Base-by-base conservation (phyloP, 2,113 vertebrate genomes). In the Cottus gobio region DNA sequence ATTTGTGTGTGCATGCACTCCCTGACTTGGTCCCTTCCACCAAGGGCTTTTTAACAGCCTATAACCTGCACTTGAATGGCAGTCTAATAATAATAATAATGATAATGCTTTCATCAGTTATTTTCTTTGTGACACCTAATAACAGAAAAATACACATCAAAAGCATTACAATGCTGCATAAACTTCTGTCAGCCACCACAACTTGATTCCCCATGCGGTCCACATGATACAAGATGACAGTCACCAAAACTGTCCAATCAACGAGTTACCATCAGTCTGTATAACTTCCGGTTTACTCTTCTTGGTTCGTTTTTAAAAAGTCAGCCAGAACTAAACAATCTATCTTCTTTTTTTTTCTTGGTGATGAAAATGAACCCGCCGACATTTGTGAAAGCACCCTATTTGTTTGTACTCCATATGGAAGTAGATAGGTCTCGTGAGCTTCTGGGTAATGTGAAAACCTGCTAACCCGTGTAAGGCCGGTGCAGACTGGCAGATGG, bases 401-500 rank as follows among this genome's bases (percentile, higher is more conserved):
- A n/a, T n/a, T n/a, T n/a, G n/a, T n/a, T n/a, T n/a, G n/a, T n/a
- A n/a, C n/a, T n/a, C n/a, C n/a, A n/a, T n/a, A n/a, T n/a, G n/a
- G n/a, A n/a, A n/a, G n/a, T n/a, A n/a, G n/a, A 46, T 66, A 4
- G 56, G 64, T 57, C 57, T 31, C 10, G 10, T 1, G 7, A 58
- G 37, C 22, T 42, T 46, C 16, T 71, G 50, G 42, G 5, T 80
- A 76, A 82, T 75, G 48, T 64, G 63, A 63, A 77, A 85, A 50
- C 42, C 82, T 64, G 74, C 61, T 62, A 77, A 70, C 76, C 73
- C 37, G 9, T 77, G 68, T 73, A 69, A 71, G 60, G 48, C 30
- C 1, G 3, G 34, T 62, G 67, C 54, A 72, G 28, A 65, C 46
- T 39, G 86, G 61, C 85, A 89, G 75, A 84, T 77, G 84, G 87